Base-by-base conservation (phyloP, 1,140 invertebrate species). In the Drosophila carrolli region DNA sequence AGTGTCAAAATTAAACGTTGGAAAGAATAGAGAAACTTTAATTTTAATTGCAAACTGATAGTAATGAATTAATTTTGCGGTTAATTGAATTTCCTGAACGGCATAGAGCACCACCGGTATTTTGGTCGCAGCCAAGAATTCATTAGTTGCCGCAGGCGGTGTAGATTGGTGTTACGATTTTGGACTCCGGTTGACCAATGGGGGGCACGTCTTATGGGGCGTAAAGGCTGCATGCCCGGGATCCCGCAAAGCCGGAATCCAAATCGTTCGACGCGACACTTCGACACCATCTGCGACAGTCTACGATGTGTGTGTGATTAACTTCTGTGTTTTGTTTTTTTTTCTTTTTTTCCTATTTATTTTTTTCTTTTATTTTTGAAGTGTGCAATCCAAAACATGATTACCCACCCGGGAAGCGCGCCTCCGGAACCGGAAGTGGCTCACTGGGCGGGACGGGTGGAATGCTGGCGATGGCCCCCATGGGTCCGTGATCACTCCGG, bases 341-440 rank as follows among this genome's bases (percentile, higher is more conserved):
- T 7, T 56, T 53, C 27, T 10, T 16, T 35, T 16, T 35, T 16
- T 16, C 5, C 6, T 4, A 8, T 37, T 2, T n/a, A 8, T 27
- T 32, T 47, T 32, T 47, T 2, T 23, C 0, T 5, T 43, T 27
- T 9, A 40, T 35, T 48, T 32, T 32, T 32, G 29, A 32, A 32
- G 23, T 48, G 19, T 56, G 60, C 80, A 85, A 85, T 85, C 81
- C 81, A 85, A 85, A 85, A 85, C 81, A 85, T 85, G 77, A 74
- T 82, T 81, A 62, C 63, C 23, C 43, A 46, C 46, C 32, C 16
- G 59, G 59, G 46, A 63, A 53, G 60, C 60, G 38, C 56, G 7
- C 56, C 14, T 19, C 56, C 55, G 27, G 7, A n/a, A 32, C 54
- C 55, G 55, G 40, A 57, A 57, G 55, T 29, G 55, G 27, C 40